phyloP scores from a whole-genome alignment of 2,888 invertebrate species.

The Holacanthella duospinosa region DNA sequence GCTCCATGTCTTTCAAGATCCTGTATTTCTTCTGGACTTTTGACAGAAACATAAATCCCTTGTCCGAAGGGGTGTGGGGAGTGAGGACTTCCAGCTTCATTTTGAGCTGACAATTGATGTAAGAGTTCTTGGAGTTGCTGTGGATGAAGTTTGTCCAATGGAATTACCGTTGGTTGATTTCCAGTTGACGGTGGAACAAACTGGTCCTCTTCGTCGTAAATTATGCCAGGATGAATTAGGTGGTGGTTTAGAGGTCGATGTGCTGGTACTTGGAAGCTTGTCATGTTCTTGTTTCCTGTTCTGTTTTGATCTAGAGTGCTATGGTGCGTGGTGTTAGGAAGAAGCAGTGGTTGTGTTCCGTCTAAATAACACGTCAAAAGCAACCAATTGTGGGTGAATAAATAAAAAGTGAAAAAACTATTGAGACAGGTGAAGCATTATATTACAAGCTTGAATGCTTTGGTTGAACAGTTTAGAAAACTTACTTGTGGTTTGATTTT shows the following conservation, averaged over 20 bases:
- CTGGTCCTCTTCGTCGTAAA: slow-evolving; percentile 29
- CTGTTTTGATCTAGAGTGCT: background rate
- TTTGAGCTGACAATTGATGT: slow-evolving; percentile 29
- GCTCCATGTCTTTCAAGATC: slow-evolving; percentile 33
- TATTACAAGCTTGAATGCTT: no score
- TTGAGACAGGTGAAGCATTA: no score
- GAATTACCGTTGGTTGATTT: slow-evolving; percentile 27
- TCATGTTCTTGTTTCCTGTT: background rate
- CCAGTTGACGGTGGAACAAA: slow-evolving; percentile 33
- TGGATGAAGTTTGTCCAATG: slow-evolving; percentile 31
- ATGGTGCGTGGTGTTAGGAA: background rate
- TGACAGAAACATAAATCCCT: slow-evolving; percentile 31
- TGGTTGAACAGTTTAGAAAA: background rate
- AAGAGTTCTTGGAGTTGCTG: slow-evolving; percentile 34
- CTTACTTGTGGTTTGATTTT: slow-evolving; percentile 24
- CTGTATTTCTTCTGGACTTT: slow-evolving; percentile 25
- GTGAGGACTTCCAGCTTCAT: slow-evolving; percentile 9
- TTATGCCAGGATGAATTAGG: slow-evolving; percentile 4
- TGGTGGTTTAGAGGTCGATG: slow-evolving; percentile 11
- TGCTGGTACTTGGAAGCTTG: background rate
- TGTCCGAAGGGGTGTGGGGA: slow-evolving; percentile 19
- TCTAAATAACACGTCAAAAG: slow-evolving; percentile 9
- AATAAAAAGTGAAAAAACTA: background rate
- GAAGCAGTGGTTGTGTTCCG: slow-evolving; percentile 7
- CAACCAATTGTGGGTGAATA: background rate